These are phyloP conservation scores for Sarotherodon lohbergeri DNA, from an alignment of 2,113 vertebrate species.

Conservation along the genomic window DNA sequence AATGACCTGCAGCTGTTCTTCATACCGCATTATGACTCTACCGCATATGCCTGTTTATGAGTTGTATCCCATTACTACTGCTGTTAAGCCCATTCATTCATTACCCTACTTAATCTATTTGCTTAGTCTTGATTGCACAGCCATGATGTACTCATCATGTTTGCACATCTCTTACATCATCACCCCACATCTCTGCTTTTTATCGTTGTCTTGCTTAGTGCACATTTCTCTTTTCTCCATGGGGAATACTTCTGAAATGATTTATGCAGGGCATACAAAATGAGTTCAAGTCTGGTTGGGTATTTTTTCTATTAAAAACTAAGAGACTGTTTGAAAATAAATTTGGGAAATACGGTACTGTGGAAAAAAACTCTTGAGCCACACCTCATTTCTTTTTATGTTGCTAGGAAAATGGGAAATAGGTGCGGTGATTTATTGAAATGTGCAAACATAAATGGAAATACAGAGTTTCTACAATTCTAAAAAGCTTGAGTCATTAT, in stretches of 20 bases:
- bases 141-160: neutral
- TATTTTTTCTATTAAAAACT: neutral
- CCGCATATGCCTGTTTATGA: neutral
- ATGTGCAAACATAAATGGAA: neutral
- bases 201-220: neutral
- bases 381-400: neutral
- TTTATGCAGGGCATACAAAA: neutral
- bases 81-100: neutral
- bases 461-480: neutral
- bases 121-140: neutral
- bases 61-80: neutral
- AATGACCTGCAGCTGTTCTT: neutral
- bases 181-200: neutral
- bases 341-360: neutral
- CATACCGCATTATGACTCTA: neutral
- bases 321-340: neutral
- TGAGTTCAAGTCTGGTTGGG: neutral
- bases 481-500: neutral
- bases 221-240: neutral
- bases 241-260: neutral
- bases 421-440: neutral
- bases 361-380: neutral
- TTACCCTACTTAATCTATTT: neutral
- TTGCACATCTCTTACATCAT: neutral
- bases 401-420: neutral